phyloP scores from a whole-genome alignment of 2,888 invertebrate species.

The Escarpia spicata region DNA sequence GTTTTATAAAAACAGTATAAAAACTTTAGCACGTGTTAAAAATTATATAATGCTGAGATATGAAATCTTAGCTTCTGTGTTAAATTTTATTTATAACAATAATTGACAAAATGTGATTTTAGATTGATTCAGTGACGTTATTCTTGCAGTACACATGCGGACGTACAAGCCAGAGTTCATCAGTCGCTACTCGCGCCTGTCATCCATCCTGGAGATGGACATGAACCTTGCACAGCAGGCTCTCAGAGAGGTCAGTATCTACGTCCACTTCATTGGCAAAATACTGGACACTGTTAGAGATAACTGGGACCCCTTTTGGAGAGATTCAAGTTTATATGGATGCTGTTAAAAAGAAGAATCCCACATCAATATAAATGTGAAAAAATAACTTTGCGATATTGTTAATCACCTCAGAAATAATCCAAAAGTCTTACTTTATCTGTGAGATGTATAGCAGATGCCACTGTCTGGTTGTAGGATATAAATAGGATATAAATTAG shows the following conservation, averaged over 20 bases:
- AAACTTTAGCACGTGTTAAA: too few species aligned
- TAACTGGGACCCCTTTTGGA: background rate
- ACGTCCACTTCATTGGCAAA: background rate
- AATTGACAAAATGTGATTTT: conserved; percentile 19
- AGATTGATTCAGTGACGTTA: conserved; percentile 20
- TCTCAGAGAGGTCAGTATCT: conserved; percentile 77
- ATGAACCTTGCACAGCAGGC: conserved; percentile 90
- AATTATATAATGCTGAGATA: too few species aligned
- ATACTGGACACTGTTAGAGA: background rate
- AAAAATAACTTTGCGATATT: background rate
- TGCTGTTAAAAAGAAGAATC: background rate
- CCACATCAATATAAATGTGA: background rate
- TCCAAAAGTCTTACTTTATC: background rate
- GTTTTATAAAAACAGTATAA: too few species aligned
- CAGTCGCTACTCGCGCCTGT: conserved; percentile 89
- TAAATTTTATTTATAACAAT: background rate
- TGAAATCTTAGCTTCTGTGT: background rate
- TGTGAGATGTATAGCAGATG: background rate
- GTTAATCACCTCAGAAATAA: background rate
- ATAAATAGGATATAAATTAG: too few species aligned
- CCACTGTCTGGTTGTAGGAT: too few species aligned
- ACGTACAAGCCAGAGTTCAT: conserved; percentile 93
- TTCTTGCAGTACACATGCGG: conserved; percentile 92
- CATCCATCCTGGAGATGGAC: conserved; percentile 92
- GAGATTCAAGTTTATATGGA: background rate